Percentiles rank a stretch among this genome's conserved stretches.
Conservation (phyloP, 2,888 invertebrate genomes). For the Escarpia spicata region DNA sequence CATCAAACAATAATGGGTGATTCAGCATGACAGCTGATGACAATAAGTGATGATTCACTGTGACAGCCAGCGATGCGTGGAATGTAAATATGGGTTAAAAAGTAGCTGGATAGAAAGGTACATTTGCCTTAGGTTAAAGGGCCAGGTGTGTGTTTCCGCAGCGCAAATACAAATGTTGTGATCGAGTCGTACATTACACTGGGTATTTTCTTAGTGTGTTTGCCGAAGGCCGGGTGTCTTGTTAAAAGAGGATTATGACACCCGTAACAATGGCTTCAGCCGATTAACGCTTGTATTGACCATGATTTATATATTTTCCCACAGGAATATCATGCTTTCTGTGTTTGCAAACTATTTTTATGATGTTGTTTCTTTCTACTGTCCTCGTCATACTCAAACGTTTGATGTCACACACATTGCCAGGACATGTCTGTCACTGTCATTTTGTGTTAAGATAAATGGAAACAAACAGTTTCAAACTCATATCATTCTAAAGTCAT, state of each 20-base stretch:
- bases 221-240: background rate
- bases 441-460: too few relatives aligned
- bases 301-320: background rate
- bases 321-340: background rate
- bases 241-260: background rate
- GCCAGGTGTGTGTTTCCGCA: background rate
- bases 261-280: background rate
- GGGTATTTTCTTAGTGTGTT: background rate
- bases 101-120: background rate
- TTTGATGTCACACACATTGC: too few relatives aligned
- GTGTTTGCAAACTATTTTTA: background rate
- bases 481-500: too few relatives aligned
- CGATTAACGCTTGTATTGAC: background rate
- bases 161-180: background rate
- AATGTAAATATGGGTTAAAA: conserved; percentile 3
- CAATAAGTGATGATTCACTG: background rate
- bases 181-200: background rate
- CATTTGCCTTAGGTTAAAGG: background rate
- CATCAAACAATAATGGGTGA: background rate
- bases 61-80: background rate
- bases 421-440: too few relatives aligned
- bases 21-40: too few relatives aligned
- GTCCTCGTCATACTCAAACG: too few relatives aligned
- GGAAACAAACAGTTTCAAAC: too few relatives aligned
- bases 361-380: background rate